phyloP scores from a whole-genome alignment of 2,888 invertebrate species.

The Aleiodes testaceus region DNA sequence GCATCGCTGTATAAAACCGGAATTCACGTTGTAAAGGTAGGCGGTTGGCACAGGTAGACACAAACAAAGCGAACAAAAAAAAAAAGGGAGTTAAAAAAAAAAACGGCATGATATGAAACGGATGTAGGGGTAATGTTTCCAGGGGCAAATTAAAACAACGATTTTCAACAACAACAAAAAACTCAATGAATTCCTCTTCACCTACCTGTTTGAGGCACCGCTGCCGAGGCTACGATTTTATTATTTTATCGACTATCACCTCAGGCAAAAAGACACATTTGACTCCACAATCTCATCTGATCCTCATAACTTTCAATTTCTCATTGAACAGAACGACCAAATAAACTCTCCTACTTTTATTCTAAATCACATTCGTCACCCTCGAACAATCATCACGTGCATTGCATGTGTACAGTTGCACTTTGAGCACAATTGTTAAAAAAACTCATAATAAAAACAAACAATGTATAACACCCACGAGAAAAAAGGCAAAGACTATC shows the following conservation, averaged over 20 bases:
- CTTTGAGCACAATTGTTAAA: neutral
- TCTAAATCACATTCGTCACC: too few relatives aligned
- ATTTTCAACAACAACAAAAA: too few relatives aligned
- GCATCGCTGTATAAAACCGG: slow-evolving; percentile 58
- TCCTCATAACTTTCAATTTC: too few relatives aligned
- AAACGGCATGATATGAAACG: slow-evolving; percentile 5
- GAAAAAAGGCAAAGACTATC: neutral
- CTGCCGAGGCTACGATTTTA: slow-evolving; percentile 6
- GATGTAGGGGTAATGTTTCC: neutral
- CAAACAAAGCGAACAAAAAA: slow-evolving; percentile 1
- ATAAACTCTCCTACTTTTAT: too few relatives aligned
- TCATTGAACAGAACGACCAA: too few relatives aligned
- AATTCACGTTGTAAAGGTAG: slow-evolving; percentile 53
- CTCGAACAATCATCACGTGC: too few relatives aligned
- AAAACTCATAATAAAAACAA: neutral
- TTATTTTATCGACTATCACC: too few relatives aligned
- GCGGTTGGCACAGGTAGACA: slow-evolving; percentile 47
- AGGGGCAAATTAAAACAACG: too few relatives aligned
- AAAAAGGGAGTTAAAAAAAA: neutral
- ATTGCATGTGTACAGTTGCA: too few relatives aligned
- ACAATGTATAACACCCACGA: too few relatives aligned
- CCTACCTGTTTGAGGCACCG: slow-evolving; percentile 22
- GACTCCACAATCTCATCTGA: too few relatives aligned
- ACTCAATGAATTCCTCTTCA: neutral
- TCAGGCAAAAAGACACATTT: too few relatives aligned